Conservation (phyloP, 2,888 invertebrate genomes). For the Cephus pygmeus region DNA sequence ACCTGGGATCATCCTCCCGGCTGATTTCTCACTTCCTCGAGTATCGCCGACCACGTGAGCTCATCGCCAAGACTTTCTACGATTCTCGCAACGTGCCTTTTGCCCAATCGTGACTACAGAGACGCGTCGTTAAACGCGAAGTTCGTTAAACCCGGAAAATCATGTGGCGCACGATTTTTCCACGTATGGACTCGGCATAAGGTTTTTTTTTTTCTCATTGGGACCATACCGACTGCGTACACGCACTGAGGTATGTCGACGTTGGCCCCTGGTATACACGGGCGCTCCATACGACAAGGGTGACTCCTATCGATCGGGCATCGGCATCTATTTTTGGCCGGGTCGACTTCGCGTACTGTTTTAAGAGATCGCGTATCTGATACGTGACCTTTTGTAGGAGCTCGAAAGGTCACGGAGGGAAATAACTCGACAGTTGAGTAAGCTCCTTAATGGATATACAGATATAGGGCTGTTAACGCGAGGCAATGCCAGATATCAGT, state of each 20-base stretch:
- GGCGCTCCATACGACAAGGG: neutral
- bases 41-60: neutral
- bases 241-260: neutral
- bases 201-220: neutral
- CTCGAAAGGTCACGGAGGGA: conserved; percentile 28
- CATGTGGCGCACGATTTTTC: neutral
- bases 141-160: neutral
- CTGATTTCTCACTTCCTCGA: neutral
- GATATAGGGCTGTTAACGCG: neutral
- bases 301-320: neutral
- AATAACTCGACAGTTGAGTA: conserved; percentile 17
- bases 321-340: neutral
- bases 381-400: conserved; percentile 40
- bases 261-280: neutral
- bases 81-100: neutral
- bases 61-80: neutral
- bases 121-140: neutral
- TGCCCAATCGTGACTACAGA: neutral
- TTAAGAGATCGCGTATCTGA: conserved; percentile 38
- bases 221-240: neutral
- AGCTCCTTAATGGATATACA: neutral
- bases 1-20: neutral
- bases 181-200: neutral
- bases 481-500: neutral
- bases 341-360: conserved; percentile 6